These are phyloP conservation scores for Camelus dromedarius DNA, from an alignment of 2,113 vertebrate genomes.

Conservation along the genomic window DNA sequence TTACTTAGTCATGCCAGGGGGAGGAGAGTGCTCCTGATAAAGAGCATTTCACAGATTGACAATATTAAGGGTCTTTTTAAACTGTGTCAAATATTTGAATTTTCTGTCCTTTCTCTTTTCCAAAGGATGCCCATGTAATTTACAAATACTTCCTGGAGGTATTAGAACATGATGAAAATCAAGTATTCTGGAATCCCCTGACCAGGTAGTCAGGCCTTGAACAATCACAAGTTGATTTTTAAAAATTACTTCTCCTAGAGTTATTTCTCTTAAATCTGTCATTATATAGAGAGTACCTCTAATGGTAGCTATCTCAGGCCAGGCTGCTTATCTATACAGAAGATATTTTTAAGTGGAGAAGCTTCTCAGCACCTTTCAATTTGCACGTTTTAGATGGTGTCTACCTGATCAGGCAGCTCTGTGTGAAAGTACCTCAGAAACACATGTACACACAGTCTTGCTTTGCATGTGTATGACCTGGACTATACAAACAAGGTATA, in stretches of 20 bases:
- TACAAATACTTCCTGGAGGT: not conserved
- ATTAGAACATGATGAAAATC: not conserved
- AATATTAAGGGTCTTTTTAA: not conserved
- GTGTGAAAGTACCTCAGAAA: not conserved
- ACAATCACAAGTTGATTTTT: not conserved
- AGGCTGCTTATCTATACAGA: not conserved
- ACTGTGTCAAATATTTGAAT: not conserved
- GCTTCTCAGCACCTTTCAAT: not conserved
- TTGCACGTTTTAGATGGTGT: not conserved
- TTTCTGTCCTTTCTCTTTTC: not conserved
- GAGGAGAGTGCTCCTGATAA: not conserved
- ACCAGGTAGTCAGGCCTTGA: not conserved
- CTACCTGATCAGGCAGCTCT: not conserved
- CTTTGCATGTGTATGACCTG: not conserved
- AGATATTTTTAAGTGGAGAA: not conserved
- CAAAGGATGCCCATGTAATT: not conserved
- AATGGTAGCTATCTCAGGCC: not conserved
- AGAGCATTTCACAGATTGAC: not conserved
- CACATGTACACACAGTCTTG: not conserved
- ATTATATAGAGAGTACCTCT: not conserved
- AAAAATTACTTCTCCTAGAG: not conserved
- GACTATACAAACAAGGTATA: not conserved
- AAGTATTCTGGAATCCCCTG: not conserved
- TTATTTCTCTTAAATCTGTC: not conserved
- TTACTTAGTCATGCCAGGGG: not conserved